Base-by-base conservation (phyloP, 2,797 vertebrate genomes). In the Anisognathus igniventris region DNA sequence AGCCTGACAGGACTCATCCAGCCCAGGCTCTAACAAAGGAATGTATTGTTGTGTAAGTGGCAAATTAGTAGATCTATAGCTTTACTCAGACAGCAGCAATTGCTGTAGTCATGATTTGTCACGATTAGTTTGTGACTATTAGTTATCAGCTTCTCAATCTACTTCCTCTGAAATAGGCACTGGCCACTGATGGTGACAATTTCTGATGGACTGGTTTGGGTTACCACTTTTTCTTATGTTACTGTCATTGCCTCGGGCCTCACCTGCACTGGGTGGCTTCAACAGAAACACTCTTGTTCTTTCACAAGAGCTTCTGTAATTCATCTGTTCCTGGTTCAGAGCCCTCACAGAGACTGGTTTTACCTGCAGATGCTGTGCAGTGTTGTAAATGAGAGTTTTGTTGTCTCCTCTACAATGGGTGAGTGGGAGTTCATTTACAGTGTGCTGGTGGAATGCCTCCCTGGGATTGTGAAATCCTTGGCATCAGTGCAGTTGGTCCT, bases 51-150 rank as follows among this genome's bases (percentile, higher is more conserved):
- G 37, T 82, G 93, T 56, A 68, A 85, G 42, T 58, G 47, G 19
- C 37, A 93, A 73, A 92, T 96, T 58, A 86, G 86, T 66, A 86
- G 48, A 40, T 70, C 58, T 61, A 16, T 64, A 74, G 51, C 65
- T 91, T 89, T 94, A 90, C 76, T 96, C 77, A 95, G 44, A 71
- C n/a, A 8, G 45, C 81, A 95, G 57, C 25, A 83, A 95, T 96
- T 92, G 90, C 67, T 65, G 35, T 28, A 86, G 54, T 94, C 65
- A 88, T 82, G 86, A 86, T 96, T 97, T 85, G 81, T 94, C 85
- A 79, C 83, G 65, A 95, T 94, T 91, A 73, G 42, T 95, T 95
- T 92, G 50, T 80, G 62, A 96, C 75, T 95, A 87, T 95, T 94
- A 96, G 88, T 92, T 92, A 94, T 90, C 53, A 51, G 23, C 90